A percentile compares a stretch with the other conserved stretches of the same genome.
These are phyloP conservation scores for Herpailurus yagouaroundi DNA, from an alignment of 2,113 vertebrate species.

Conservation along the genomic window DNA sequence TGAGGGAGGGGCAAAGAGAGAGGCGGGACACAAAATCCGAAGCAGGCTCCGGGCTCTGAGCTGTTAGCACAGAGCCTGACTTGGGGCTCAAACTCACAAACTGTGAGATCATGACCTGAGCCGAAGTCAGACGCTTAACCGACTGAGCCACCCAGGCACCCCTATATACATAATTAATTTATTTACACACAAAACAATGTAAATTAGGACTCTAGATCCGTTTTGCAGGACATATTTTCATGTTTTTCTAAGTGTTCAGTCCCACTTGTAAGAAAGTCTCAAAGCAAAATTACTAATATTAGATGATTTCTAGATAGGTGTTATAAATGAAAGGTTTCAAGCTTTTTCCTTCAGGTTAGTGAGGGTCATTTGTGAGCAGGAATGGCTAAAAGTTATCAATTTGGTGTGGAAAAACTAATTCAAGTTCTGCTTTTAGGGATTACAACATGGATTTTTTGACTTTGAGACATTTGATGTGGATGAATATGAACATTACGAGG, in stretches of 20 bases:
- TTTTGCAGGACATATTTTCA: not conserved
- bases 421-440: slow-evolving; percentile 89
- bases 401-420: slow-evolving; percentile 65
- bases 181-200: not conserved
- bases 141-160: too few species aligned
- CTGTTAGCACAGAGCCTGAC: too few species aligned
- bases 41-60: too few species aligned
- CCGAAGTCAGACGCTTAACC: too few species aligned
- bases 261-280: not conserved
- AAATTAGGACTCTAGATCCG: not conserved
- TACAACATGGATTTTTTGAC: slow-evolving; percentile 97
- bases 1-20: too few species aligned
- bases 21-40: too few species aligned
- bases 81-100: too few species aligned
- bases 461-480: slow-evolving; percentile 97
- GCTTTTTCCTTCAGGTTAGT: not conserved
- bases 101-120: too few species aligned
- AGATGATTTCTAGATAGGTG: not conserved
- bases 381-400: not conserved
- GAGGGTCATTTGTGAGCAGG: not conserved
- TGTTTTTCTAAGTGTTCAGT: not conserved
- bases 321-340: not conserved
- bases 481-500: slow-evolving; percentile 99
- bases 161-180: not conserved
- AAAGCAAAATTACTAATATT: not conserved